phyloP scores from a whole-genome alignment of 2,888 invertebrate genomes.

The Gortyna flavago region DNA sequence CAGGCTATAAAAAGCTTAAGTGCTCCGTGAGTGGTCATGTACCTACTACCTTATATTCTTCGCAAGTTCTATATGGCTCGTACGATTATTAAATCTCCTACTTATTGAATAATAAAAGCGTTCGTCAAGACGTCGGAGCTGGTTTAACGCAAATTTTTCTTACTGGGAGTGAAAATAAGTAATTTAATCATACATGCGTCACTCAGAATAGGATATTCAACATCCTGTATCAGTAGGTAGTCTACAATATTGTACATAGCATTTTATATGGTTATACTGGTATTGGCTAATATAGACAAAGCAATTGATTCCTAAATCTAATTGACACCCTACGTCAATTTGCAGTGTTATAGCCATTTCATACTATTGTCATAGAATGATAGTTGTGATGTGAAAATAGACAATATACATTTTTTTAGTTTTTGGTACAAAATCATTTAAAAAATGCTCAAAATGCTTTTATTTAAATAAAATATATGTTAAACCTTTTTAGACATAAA shows the following conservation, averaged over 20 bases:
- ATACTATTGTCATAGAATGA: no score
- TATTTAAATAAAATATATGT: no score
- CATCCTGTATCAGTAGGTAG: neutral
- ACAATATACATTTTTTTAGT: no score
- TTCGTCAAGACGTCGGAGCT: conserved; percentile 11
- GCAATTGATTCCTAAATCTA: no score
- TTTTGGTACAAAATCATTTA: no score
- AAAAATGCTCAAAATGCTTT: no score
- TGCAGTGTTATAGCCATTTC: no score
- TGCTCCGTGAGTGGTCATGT: conserved; percentile 57
- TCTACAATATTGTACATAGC: neutral
- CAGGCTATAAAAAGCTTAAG: conserved; percentile 61
- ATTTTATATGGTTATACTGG: neutral
- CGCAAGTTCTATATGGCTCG: conserved; percentile 28
- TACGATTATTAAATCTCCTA: conserved; percentile 44
- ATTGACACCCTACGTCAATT: no score
- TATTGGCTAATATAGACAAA: neutral
- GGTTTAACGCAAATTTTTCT: conserved; percentile 9
- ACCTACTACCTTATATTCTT: conserved; percentile 33
- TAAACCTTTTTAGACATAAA: no score
- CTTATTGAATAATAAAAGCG: conserved; percentile 37
- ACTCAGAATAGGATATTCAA: neutral
- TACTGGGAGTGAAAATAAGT: no score
- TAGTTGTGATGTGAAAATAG: no score
- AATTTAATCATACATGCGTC: conserved; percentile 14